Evolutionary conservation across 2,888 invertebrate species (phyloP), one percentile per base, ranked within the genome.

Genomic region (Ctenicera cuprea): DNA sequence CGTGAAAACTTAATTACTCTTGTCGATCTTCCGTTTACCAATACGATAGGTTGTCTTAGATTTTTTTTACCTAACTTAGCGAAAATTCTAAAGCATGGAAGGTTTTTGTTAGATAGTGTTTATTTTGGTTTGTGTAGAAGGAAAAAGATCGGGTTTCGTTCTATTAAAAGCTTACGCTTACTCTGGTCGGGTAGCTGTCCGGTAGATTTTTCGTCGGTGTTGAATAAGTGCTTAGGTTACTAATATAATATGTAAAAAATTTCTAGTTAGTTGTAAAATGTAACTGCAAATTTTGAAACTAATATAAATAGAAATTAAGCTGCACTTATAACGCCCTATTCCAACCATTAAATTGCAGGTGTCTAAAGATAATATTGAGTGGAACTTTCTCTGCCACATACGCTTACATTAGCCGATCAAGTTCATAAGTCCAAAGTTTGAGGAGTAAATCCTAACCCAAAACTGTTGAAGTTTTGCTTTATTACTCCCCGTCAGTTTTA

Each of bases 381-480:
- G 14, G 16, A 45, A 20, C 20, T 50, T 50, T 50, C 50, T 1
- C 20, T 50, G n/a, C 9, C 50, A 50, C 57, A 33, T 57, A 57
- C 30, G 57, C 57, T 14, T 30, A 18, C 57, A 37, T 57, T 57
- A 37, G 16, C 22, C 57, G 57, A 57, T 57, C 37, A 57, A 57
- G 57, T 57, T 57, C 33, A 37, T 37, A 57, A 30, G 57, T 57
- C 33, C 16, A 8, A 57, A 33, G 57, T 57, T 57, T n/a, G n/a
- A 9, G 57, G 57, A 50, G 57, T 37, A 30, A 37, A 57, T 57
- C 57, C 57, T 7, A 57, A n/a, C 57, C 50, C 50, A 50, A 50
- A 50, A 50, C 50, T 37, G 57, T 57, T 57, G 57, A 57, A 57
- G 57, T 57, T 33, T 57, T 57, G 57, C 57, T 33, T 57, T 57